phyloP scores from a whole-genome alignment of 2,797 vertebrate genomes.

The Malacoraja senta region DNA sequence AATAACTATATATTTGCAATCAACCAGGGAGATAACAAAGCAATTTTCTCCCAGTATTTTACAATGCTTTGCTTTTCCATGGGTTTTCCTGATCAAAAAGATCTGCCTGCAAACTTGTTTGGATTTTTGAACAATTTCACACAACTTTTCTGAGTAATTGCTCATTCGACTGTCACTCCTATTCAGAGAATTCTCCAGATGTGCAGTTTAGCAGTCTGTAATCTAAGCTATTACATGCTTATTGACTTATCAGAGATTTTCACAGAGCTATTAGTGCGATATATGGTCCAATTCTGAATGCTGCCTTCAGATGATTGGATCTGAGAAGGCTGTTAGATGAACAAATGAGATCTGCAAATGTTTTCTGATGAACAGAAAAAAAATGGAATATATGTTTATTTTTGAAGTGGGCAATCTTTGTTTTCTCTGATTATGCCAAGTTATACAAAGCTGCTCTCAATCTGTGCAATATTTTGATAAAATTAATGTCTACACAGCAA shows the following conservation, averaged over 20 bases:
- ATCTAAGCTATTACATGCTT: conserved; percentile 32
- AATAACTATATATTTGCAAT: neutral
- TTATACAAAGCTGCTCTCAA: neutral
- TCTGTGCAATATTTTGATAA: neutral
- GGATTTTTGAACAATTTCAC: neutral
- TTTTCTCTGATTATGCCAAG: neutral
- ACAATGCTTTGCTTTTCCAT: neutral
- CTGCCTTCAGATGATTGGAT: neutral
- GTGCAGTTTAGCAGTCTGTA: neutral
- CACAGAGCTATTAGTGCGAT: neutral
- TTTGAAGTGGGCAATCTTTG: neutral
- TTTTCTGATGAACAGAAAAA: neutral
- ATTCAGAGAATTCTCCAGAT: neutral
- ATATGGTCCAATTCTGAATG: neutral
- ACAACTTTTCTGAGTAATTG: neutral
- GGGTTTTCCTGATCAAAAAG: neutral
- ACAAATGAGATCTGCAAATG: conserved; percentile 22
- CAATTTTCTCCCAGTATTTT: neutral
- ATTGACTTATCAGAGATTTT: conserved; percentile 12
- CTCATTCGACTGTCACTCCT: neutral
- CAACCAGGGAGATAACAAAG: neutral
- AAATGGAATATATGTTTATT: neutral
- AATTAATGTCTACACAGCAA: neutral
- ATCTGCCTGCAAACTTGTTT: neutral
- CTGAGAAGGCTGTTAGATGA: neutral